phyloP scores from a whole-genome alignment of 2,113 vertebrate species.

The Aythya baeri region DNA sequence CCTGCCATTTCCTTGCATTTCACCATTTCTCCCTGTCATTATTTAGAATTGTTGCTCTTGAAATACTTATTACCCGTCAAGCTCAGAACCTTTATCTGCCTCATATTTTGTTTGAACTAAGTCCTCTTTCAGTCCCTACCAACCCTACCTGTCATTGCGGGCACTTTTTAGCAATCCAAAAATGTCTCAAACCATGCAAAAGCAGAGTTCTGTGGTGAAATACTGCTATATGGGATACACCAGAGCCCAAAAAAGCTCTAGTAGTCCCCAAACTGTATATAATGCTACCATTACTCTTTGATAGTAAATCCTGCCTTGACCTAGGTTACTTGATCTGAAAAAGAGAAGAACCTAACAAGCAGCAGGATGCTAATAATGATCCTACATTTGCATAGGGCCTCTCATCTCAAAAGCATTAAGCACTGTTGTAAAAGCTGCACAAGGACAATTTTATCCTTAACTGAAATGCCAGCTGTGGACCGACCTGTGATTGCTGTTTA shows the following conservation, averaged over 20 bases:
- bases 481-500: neutral
- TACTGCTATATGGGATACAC: neutral
- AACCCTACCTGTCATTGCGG: neutral
- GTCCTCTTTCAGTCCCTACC: neutral
- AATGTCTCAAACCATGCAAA: neutral
- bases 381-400: neutral
- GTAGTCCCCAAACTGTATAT: neutral
- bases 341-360: neutral
- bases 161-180: neutral
- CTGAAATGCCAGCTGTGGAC: neutral
- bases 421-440: neutral
- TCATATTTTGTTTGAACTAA: neutral
- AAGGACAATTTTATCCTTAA: neutral
- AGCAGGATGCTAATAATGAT: neutral
- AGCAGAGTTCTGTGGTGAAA: neutral
- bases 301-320: neutral
- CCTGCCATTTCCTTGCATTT: neutral
- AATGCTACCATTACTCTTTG: neutral
- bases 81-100: neutral
- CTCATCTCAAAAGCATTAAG: neutral
- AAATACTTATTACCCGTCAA: neutral
- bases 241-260: neutral
- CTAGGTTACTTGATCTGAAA: neutral
- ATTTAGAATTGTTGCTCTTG: neutral
- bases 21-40: neutral